phyloP scores from a whole-genome alignment of 2,797 vertebrate species.

The Cyprinella venusta region DNA sequence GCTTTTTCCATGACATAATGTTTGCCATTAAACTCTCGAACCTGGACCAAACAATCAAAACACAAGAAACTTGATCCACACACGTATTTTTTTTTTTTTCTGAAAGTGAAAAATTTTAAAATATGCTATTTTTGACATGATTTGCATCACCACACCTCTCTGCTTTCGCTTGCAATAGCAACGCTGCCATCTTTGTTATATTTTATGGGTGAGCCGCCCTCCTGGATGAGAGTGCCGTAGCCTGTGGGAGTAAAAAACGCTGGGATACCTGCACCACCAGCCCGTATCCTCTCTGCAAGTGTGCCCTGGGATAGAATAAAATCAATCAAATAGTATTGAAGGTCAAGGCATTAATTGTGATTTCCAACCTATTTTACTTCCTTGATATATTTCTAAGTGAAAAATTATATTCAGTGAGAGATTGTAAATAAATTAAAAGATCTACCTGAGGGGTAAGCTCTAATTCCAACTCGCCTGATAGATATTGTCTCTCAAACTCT shows the following conservation, averaged over 20 bases:
- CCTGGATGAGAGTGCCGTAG: conserved; percentile 92
- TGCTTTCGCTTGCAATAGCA: conserved; percentile 87
- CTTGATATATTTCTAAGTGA: background rate
- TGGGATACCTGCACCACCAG: conserved; percentile 93
- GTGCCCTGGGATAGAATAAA: conserved; percentile 81
- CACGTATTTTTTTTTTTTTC: background rate
- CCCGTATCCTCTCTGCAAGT: conserved; percentile 91
- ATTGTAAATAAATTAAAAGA: background rate
- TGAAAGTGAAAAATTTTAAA: background rate
- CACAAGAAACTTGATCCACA: background rate
- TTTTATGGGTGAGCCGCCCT: conserved; percentile 94
- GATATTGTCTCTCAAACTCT: conserved; percentile 94
- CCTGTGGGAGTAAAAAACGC: conserved; percentile 96
- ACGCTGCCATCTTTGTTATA: conserved; percentile 92
- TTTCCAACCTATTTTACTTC: background rate
- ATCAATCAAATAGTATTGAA: background rate
- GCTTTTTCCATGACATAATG: conserved; percentile 84
- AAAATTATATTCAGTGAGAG: no score
- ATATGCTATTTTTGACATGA: background rate
- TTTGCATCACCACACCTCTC: conserved; percentile 81
- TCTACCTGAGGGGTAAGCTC: conserved; percentile 94
- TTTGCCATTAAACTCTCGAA: conserved; percentile 80
- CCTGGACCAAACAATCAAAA: conserved; percentile 66
- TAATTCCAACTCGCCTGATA: conserved; percentile 94
- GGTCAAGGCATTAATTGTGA: background rate